Percentiles rank a stretch among this genome's conserved stretches.
Evolutionary conservation across 2,888 invertebrate genomes (phyloP).

Genomic region (Acanthacorydalis orientalis): DNA sequence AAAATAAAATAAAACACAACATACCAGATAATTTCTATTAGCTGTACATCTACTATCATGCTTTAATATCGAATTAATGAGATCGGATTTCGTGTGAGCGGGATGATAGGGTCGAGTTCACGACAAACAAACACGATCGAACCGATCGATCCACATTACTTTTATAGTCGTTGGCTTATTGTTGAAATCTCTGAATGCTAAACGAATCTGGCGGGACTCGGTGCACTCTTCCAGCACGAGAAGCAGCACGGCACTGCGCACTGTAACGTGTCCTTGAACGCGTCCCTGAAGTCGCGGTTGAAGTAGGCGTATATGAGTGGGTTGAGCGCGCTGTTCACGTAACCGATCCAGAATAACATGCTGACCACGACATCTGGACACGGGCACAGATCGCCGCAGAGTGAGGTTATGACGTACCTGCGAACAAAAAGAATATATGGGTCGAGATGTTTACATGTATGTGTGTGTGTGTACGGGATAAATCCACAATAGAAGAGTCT

Average conservation of each 20-base stretch:
- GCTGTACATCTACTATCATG: no score
- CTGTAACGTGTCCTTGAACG: slow-evolving; percentile 81
- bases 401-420: slow-evolving; percentile 72
- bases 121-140: no score
- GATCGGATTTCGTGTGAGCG: no score
- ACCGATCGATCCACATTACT: no score
- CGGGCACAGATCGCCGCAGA: slow-evolving; percentile 55
- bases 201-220: slow-evolving; percentile 34
- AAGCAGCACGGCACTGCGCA: slow-evolving; percentile 74
- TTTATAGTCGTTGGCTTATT: no score
- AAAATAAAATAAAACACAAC: no score
- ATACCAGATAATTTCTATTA: no score
- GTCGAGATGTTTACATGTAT: no score
- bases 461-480: no score
- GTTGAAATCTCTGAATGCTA: slow-evolving; percentile 15
- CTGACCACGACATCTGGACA: slow-evolving; percentile 51
- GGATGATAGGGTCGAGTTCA: no score
- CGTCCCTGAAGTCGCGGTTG: slow-evolving; percentile 91
- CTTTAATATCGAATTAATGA: no score
- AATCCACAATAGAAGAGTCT: no score
- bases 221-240: slow-evolving; percentile 41
- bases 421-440: slow-evolving; percentile 12
- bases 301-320: slow-evolving; percentile 93
- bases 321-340: slow-evolving; percentile 89
- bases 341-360: slow-evolving; percentile 84